Base-by-base conservation (phyloP, 1,140 invertebrate genomes). In the Pachyrhynchus sulphureomaculatus region DNA sequence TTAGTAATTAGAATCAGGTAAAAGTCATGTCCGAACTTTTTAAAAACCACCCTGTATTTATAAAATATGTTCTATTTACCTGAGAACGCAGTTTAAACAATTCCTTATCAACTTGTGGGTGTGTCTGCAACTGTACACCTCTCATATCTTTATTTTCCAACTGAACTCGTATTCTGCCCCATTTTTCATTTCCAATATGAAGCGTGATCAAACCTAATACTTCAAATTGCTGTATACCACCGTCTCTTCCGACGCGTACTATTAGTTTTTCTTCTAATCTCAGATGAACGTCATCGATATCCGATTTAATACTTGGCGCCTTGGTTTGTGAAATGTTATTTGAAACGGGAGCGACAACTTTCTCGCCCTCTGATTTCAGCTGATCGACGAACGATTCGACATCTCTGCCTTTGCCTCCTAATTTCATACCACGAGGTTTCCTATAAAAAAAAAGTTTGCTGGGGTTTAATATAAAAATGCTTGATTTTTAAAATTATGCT, bases 101-200 rank as follows among this genome's bases (percentile, higher is more conserved):
- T 77, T 98, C 95, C 78, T 98, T 98, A 76, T 99, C 96, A 54
- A 99, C 91, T 79, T 99, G 98, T 2, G 96, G 96, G 85, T 99
- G 96, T 13, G 94, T 97, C 83, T 94, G 92, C 55, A 96, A 76
- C 74, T 96, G 93, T 65, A 96, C 84, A 24, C 90, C 90, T 69
- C 88, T 82, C 0, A 80, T 80, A 72, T 93, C 91, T 58, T 84
- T 82, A 73, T 95, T 95, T 61, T 89, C 85, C 47, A 97, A 78
- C 64, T 89, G 86, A 1, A 98, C 86, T 64, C 88, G 86, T 66
- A 98, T 91, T 45, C 87, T 81, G 2, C 90, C 91, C 80, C 84
- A 90, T 72, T 90, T 88, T 64, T 97, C 93, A 76, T 98, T 91
- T 20, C 86, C 86, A 65, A 98, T 91, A 58, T 90, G 87, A 29